phyloP scores from a whole-genome alignment of 2,888 invertebrate species.

The Aromia moschata region DNA sequence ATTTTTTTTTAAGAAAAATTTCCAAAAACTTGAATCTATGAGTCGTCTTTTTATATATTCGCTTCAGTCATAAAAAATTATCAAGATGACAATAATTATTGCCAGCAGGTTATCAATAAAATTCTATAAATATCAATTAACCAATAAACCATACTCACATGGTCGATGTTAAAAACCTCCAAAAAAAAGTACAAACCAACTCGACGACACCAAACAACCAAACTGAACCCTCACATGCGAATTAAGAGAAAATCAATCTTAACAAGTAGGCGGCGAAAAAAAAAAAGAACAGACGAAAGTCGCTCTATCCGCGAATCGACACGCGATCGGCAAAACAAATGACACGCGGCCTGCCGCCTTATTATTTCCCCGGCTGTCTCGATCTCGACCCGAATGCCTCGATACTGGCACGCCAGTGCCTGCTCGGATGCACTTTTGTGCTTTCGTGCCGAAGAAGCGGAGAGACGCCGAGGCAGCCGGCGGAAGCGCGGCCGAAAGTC shows the following conservation, averaged over 20 bases:
- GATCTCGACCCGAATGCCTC: slow-evolving; percentile 51
- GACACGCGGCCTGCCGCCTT: slow-evolving; percentile 43
- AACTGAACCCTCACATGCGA: background rate
- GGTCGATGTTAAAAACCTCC: slow-evolving; percentile 1
- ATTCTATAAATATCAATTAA: too few relatives aligned
- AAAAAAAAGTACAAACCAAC: slow-evolving; percentile 1
- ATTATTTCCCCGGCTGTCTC: slow-evolving; percentile 49
- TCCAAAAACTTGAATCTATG: too few relatives aligned
- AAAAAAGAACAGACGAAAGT: slow-evolving; percentile 33
- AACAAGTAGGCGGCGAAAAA: slow-evolving; percentile 32
- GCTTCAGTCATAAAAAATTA: too few relatives aligned
- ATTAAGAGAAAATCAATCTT: slow-evolving; percentile 1
- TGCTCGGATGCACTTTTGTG: slow-evolving; percentile 42
- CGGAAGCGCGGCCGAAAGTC: slow-evolving; percentile 32
- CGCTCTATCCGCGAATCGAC: slow-evolving; percentile 12
- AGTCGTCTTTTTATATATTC: too few relatives aligned
- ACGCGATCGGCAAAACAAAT: slow-evolving; percentile 37
- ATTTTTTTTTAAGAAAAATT: too few relatives aligned
- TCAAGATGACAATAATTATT: too few relatives aligned
- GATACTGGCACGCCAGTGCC: slow-evolving; percentile 48
- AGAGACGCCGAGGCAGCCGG: slow-evolving; percentile 14
- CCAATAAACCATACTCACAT: slow-evolving; percentile 12
- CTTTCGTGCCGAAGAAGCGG: slow-evolving; percentile 29
- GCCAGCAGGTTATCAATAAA: too few relatives aligned
- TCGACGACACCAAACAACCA: background rate